Base-by-base conservation (phyloP, 92 coral and sea anemone species). In the Zoanthus solanderi region DNA sequence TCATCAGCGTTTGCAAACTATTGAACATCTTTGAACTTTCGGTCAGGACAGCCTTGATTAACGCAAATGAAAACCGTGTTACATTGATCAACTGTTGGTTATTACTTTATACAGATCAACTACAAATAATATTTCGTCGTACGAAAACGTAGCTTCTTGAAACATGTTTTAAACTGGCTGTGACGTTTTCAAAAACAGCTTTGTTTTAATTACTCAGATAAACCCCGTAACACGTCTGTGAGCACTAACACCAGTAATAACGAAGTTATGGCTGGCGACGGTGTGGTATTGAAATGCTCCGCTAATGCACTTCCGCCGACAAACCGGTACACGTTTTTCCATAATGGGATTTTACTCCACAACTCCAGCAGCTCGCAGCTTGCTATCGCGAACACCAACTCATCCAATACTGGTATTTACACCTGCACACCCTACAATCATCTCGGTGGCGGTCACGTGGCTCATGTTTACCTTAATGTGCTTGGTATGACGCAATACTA, bases 341-440 rank as follows among this genome's bases (percentile, higher is more conserved):
- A 80, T 18, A 10, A 37, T n/a, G 75, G 58, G 2, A 44, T 63
- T 45, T 61, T 65, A 31, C 72, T 56, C 12, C 85, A 42, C 11
- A 80, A 80, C 52, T 63, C 85, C 74, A 80, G 74, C 85, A 80
- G 61, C 37, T 66, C 73, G 23, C 57, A 65, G 58, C 65, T 80
- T 42, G 44, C 44, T 46, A 65, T 80, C 56, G 16, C 74, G 16
- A n/a, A 48, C 8, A 46, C 44, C 29, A 66, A 5, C 1, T 32
- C 58, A 58, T 12, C 45, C 4, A 46, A 80, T 48, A 31, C 74
- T 23, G 85, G 85, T 80, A 18, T 8, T 3, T 80, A 63, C 69
- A 7, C 13, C 4, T 80, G 85, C 45, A 46, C 14, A 5, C 75
- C 85, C 11, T 44, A 42, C 52, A 80, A 80, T 80, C 60, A 45